Evolutionary conservation across 1,140 invertebrate species (phyloP), one percentile per base, ranked within the genome.

Genomic region (Zaprionus kolodkinae): DNA sequence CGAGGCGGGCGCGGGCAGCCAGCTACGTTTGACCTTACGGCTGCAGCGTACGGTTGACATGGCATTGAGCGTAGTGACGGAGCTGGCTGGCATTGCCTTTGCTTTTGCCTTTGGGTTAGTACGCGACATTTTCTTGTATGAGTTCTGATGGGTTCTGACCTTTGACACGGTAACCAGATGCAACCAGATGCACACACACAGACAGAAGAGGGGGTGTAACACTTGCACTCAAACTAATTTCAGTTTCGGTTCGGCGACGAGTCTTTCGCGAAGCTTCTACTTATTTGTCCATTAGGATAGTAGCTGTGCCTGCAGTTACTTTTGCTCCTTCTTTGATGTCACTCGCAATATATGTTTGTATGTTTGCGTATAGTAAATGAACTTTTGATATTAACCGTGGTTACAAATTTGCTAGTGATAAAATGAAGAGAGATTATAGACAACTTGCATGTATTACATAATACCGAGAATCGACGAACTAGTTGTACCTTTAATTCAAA

Each of bases 51-150:
- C 15, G 55, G 48, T 38, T 78, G 62, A 56, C 15, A 40, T 59
- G 64, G 65, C 57, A 50, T 63, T 71, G 36, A 38, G 45, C 62
- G 21, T 61, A 69, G 66, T 43, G 59, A 52, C 67, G 61, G 60
- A 64, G 67, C 75, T 81, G 50, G 73, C 75, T 89, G 77, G 63
- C 84, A 72, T 76, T 77, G 63, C 80, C 69, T 83, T 72, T 79
- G 72, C 72, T 70, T 72, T 74, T 77, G 66, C 84, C 66, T 88
- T 75, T 79, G 72, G 76, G 79, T 72, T 74, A 64, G 66, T 61
- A 52, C 55, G 72, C 68, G 80, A 84, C 84, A 88, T 87, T 78
- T 78, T 84, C 76, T 75, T 84, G 65, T 80, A 45, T 45, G 40
- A 45, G 40, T 45, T 45, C 40, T 17, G 40, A 45, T 45, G 68